Conservation (phyloP, 2,113 vertebrate species). For the Chloropsis hardwickii region DNA sequence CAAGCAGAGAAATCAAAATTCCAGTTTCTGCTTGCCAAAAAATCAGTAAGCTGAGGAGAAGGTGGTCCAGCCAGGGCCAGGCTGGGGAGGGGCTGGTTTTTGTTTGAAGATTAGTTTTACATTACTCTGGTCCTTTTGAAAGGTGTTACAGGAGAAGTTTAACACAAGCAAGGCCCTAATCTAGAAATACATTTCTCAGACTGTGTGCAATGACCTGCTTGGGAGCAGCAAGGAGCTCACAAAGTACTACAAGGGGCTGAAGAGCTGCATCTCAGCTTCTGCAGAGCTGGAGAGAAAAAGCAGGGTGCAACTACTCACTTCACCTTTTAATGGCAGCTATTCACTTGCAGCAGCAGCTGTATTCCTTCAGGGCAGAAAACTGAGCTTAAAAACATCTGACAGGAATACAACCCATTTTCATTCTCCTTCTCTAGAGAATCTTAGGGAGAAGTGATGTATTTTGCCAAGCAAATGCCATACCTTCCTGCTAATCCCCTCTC, state of each 20-base stretch:
- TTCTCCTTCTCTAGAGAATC: not conserved
- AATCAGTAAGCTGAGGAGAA: not conserved
- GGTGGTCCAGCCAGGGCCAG: not conserved
- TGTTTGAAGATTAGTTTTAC: not conserved
- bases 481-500: not conserved
- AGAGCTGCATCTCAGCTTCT: not conserved
- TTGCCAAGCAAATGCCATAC: not conserved
- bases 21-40: not conserved
- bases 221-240: not conserved
- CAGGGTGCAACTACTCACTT: not conserved
- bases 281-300: not conserved
- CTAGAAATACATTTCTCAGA: not conserved
- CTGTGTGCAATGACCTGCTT: not conserved
- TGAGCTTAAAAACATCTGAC: constrained; percentile 36
- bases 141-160: not conserved
- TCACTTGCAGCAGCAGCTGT: constrained; percentile 39
- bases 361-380: constrained; percentile 36
- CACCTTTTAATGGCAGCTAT: not conserved
- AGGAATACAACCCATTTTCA: not conserved
- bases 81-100: not conserved
- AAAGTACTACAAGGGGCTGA: not conserved
- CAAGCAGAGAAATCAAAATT: not conserved
- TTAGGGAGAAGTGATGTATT: not conserved
- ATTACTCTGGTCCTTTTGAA: not conserved
- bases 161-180: not conserved